Evolutionary conservation across 1,140 invertebrate species (phyloP).

Genomic region (Caenorhabditis remanei): DNA sequence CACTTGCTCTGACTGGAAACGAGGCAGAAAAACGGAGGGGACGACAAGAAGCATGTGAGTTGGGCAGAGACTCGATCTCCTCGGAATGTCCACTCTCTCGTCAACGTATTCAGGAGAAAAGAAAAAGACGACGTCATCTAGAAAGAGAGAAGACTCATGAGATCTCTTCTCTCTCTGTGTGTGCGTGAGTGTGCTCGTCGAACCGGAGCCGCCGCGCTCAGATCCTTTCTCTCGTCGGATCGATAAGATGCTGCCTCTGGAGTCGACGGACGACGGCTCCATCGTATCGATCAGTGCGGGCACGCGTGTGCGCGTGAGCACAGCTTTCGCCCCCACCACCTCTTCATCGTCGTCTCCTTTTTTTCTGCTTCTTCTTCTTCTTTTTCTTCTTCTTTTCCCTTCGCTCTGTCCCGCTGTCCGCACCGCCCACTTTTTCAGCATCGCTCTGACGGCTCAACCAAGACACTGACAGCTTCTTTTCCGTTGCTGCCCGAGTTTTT

Average conservation of each 20-base stretch:
- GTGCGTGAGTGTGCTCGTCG: conserved; percentile 39
- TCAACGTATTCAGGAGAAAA: conserved; percentile 20
- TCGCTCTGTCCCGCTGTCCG: background rate
- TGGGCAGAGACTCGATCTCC: conserved; percentile 17
- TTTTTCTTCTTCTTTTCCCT: background rate
- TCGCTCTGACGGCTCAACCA: conserved; percentile 13
- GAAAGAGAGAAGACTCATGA: conserved; percentile 41
- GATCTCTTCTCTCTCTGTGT: background rate
- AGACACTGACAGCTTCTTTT: conserved; percentile 38
- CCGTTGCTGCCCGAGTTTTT: conserved; percentile 15
- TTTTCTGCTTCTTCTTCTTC: conserved; percentile 13
- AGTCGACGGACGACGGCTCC: conserved; percentile 16
- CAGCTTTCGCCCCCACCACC: conserved; percentile 52
- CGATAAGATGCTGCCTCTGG: conserved; percentile 44
- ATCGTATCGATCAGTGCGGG: conserved; percentile 50
- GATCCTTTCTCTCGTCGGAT: background rate
- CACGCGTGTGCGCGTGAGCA: conserved; percentile 32
- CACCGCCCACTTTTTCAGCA: conserved; percentile 52
- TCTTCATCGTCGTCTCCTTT: conserved; percentile 40
- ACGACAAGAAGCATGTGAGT: conserved; percentile 28
- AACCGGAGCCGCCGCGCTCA: background rate
- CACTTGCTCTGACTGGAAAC: conserved; percentile 44
- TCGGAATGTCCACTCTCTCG: conserved; percentile 11
- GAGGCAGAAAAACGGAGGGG: conserved; percentile 34
- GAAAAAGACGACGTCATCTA: conserved; percentile 50